Evolutionary conservation across 2,113 vertebrate species (phyloP), one percentile per base, ranked within the genome.

Genomic region (Pituophis catenifer): DNA sequence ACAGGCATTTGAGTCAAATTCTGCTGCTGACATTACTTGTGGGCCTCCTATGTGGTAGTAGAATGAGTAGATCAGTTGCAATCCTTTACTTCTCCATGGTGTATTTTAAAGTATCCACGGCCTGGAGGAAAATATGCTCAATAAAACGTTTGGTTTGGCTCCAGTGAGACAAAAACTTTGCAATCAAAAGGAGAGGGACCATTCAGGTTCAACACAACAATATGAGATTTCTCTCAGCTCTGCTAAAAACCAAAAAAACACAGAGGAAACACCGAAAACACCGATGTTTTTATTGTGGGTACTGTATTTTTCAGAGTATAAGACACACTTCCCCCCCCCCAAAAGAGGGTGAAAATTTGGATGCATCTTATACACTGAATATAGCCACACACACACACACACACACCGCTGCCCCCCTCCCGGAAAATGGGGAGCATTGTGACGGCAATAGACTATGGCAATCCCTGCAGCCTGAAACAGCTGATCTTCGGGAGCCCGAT

Each of bases 171-270:
- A 48, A 93, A 96, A 53, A 13, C 89, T 1, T 19, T 85, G n/a
- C 93, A 91, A 91, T 91, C 44, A 48, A 86, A 92, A 93, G 24
- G 58, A 88, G n/a, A 87, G 90, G 59, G 86, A 96, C 96, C 96
- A 92, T 95, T 97, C 95, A 93, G 38, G 89, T 19, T 44, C 92
- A 19, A 54, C 87, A 53, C 52, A 89, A 55, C 89, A 29, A 89
- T 94, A 10, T 70, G 87, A 94, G 94, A 94, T 95, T 90, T 96
- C 91, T 89, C 53, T 23, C 12, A 59, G 89, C 94, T 95, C 92
- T 93, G 94, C 96, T 96, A 94, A 93, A 59, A 95, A 95, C 89
- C 59, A 94, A 95, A 94, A 19, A 94, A 93, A 48, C 44, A 48
- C 44, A 48, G 44, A 5, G 24, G 53, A 52, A 89, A 33, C 90